A percentile compares a stretch with the other conserved stretches of the same genome.
phyloP scores from a whole-genome alignment of 2,113 vertebrate genomes.

The Amblyornis subalaris region DNA sequence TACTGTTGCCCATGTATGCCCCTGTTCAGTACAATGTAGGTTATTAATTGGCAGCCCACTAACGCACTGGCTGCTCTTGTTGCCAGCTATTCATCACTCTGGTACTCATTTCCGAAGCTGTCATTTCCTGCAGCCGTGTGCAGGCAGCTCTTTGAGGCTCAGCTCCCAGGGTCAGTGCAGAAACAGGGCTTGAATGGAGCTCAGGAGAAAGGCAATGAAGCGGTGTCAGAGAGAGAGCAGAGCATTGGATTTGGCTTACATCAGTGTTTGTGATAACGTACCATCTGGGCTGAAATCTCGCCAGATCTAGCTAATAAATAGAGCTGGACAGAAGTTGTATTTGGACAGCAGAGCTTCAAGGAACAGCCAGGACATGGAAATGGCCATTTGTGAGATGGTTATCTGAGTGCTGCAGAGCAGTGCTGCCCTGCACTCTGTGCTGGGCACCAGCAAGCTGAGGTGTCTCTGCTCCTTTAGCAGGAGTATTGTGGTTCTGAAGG shows the following conservation, averaged over 20 bases:
- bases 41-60: constrained; percentile 8
- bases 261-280: neutral
- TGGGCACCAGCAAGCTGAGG: neutral
- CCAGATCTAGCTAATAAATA: neutral
- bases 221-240: neutral
- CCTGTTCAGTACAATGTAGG: neutral
- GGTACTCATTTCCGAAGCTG: constrained; percentile 36
- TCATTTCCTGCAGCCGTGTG: constrained; percentile 40
- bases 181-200: neutral
- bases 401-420: neutral
- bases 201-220: neutral
- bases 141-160: constrained; percentile 23
- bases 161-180: neutral
- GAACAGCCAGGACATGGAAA: neutral
- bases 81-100: constrained; percentile 44
- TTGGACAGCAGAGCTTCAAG: constrained; percentile 5
- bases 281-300: neutral
- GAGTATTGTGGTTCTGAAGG: neutral
- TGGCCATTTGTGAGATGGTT: neutral
- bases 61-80: neutral
- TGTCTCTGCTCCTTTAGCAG: neutral
- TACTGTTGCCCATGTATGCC: neutral
- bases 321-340: neutral
- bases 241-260: neutral
- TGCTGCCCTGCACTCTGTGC: neutral